Conservation (phyloP, 2,888 invertebrate species). For the Meganola albula region DNA sequence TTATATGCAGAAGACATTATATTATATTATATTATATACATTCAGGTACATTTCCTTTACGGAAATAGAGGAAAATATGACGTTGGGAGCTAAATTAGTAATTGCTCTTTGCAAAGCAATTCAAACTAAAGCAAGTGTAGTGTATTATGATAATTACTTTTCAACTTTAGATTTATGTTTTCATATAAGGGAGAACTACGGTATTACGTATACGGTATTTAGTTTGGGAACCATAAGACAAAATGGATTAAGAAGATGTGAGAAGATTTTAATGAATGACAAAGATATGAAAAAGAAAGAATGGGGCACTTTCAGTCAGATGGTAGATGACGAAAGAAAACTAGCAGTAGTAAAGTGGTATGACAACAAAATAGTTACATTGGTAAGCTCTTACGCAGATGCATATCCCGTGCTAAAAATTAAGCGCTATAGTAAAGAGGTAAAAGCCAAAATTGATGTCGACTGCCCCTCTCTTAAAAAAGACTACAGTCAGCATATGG, state of each 20-base stretch:
- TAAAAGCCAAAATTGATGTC: neutral
- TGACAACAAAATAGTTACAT: neutral
- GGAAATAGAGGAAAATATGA: neutral
- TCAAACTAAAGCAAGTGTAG: neutral
- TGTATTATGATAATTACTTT: neutral
- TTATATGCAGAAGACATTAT: neutral
- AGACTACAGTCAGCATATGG: slow-evolving; percentile 15
- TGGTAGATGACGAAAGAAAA: neutral
- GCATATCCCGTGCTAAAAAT: neutral
- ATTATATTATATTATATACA: too few relatives aligned
- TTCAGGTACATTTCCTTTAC: neutral
- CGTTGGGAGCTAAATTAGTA: neutral
- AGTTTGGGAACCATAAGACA: neutral
- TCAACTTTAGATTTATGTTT: neutral
- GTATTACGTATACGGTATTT: slow-evolving; percentile 2
- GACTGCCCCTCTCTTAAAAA: slow-evolving; percentile 16
- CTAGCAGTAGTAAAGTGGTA: neutral
- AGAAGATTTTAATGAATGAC: neutral
- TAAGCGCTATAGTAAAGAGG: neutral
- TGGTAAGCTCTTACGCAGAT: neutral
- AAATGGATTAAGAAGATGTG: neutral
- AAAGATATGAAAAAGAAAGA: neutral
- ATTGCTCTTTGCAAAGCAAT: neutral
- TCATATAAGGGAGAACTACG: neutral
- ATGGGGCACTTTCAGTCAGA: neutral